phyloP scores from a whole-genome alignment of 2,888 invertebrate genomes.

The Ectemnius lituratus region DNA sequence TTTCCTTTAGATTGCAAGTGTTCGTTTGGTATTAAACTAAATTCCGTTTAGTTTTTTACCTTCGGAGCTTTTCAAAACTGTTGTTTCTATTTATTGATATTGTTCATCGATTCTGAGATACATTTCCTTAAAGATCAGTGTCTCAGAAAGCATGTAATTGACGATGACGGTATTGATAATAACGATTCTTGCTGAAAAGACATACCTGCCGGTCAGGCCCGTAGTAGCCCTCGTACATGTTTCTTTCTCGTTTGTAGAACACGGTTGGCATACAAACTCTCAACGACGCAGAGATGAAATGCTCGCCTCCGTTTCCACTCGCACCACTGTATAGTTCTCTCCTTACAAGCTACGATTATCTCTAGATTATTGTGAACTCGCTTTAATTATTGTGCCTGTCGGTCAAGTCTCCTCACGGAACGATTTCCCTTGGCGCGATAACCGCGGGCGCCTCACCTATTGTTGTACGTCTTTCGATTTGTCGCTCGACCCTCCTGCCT shows the following conservation, averaged over 20 bases:
- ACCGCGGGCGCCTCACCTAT: neutral
- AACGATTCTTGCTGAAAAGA: neutral
- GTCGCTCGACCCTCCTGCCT: constrained; percentile 16
- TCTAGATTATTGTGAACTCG: constrained; percentile 38
- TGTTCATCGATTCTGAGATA: neutral
- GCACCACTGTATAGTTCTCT: constrained; percentile 19
- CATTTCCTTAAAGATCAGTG: neutral
- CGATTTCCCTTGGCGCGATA: constrained; percentile 13
- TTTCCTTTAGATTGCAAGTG: too few relatives aligned
- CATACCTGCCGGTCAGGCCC: constrained; percentile 75
- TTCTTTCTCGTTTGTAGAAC: constrained; percentile 59
- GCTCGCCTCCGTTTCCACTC: constrained; percentile 19
- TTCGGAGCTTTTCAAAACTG: too few relatives aligned
- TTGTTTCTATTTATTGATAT: too few relatives aligned
- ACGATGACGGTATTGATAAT: neutral
- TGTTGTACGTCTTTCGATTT: constrained; percentile 16
- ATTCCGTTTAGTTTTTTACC: too few relatives aligned
- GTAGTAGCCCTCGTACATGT: constrained; percentile 76
- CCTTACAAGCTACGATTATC: constrained; percentile 35
- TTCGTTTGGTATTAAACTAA: too few relatives aligned
- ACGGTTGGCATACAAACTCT: constrained; percentile 56
- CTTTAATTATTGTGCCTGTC: constrained; percentile 50
- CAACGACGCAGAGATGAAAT: constrained; percentile 29
- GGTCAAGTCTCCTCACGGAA: constrained; percentile 14
- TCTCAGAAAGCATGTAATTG: neutral